These are phyloP conservation scores for Andrena minutula DNA, from an alignment of 2,888 invertebrate species.

Conservation along the genomic window DNA sequence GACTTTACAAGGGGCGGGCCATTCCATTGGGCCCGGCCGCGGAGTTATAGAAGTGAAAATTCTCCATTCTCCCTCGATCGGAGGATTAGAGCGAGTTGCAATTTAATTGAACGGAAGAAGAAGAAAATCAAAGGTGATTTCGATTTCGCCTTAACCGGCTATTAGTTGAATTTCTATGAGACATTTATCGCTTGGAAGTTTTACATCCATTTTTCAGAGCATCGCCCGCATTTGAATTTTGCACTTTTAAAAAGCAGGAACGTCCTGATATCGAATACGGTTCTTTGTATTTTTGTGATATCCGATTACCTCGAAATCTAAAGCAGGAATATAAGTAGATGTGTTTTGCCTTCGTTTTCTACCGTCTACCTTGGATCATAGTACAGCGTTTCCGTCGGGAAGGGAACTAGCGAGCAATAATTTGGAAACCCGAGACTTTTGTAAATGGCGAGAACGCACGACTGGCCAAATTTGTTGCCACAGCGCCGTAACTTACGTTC, in stretches of 20 bases:
- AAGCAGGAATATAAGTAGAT: conserved; percentile 41
- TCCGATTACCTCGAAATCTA: conserved; percentile 48
- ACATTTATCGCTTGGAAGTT: conserved; percentile 20
- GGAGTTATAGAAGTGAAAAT: conserved; percentile 13
- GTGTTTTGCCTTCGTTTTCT: conserved; percentile 45
- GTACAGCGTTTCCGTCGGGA: conserved; percentile 35
- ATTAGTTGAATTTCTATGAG: conserved; percentile 41
- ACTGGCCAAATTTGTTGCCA: conserved; percentile 64
- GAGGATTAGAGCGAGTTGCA: conserved; percentile 26
- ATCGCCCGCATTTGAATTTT: conserved; percentile 39
- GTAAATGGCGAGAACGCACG: conserved; percentile 48
- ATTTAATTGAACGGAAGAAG: conserved; percentile 37
- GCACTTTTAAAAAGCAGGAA: conserved; percentile 29
- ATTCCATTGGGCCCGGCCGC: background rate
- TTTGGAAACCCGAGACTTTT: conserved; percentile 35
- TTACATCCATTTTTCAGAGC: conserved; percentile 26
- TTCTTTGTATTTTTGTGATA: conserved; percentile 59
- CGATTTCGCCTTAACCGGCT: conserved; percentile 36
- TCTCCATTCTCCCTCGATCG: conserved; percentile 17
- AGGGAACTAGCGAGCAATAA: conserved; percentile 15
- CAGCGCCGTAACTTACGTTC: conserved; percentile 62
- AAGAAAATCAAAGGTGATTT: conserved; percentile 41
- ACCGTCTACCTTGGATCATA: conserved; percentile 32
- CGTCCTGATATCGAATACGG: conserved; percentile 22
- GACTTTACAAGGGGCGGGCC: conserved; percentile 24